Evolutionary conservation across 2,797 vertebrate species (phyloP).

Genomic region (Salmo trutta): DNA sequence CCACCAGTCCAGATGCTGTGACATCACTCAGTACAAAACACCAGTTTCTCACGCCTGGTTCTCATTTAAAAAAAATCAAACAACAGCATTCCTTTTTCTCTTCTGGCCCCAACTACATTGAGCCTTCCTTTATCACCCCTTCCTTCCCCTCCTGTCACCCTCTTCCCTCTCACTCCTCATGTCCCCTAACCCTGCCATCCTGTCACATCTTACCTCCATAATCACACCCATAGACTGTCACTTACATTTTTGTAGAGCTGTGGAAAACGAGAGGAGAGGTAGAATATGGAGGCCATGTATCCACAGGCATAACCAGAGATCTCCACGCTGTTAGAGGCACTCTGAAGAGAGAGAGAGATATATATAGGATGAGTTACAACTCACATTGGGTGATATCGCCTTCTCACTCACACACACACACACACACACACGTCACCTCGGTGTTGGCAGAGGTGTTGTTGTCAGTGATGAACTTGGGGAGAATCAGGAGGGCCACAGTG

Average conservation of each 20-base stretch:
- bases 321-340: constrained; percentile 60
- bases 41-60: constrained; percentile 52
- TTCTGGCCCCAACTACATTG: no score
- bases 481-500: constrained; percentile 52
- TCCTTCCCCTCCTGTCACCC: background rate
- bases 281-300: constrained; percentile 73
- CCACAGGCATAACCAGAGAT: constrained; percentile 77
- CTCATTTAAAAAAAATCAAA: constrained; percentile 33
- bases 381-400: no score
- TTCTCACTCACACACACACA: no score
- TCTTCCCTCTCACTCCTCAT: background rate
- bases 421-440: constrained; percentile 40
- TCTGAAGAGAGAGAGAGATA: constrained; percentile 43
- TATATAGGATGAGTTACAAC: no score
- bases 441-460: constrained; percentile 37
- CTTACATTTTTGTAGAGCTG: constrained; percentile 79
- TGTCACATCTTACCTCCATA: background rate
- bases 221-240: constrained; percentile 5
- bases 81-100: background rate
- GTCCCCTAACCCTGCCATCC: background rate
- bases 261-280: constrained; percentile 75
- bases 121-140: background rate
- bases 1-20: constrained; percentile 1
- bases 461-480: constrained; percentile 65
- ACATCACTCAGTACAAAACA: constrained; percentile 42